Conservation (phyloP, 2,113 vertebrate genomes). For the Cacatua alba region DNA sequence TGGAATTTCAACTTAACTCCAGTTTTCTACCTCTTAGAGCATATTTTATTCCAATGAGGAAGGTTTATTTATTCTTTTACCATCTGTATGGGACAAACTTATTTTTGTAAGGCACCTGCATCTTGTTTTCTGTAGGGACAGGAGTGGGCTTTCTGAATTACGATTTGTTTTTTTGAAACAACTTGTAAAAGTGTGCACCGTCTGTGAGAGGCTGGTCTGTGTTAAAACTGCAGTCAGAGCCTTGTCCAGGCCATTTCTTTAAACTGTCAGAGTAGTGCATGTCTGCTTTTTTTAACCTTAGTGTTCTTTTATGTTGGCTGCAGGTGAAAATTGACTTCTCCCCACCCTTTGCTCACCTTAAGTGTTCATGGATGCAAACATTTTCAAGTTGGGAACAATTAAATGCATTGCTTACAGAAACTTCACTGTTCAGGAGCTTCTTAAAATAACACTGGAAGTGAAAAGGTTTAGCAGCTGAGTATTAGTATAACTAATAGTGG, state of each 20-base stretch:
- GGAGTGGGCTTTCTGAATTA: background rate
- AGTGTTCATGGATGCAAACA: background rate
- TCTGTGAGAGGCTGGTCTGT: background rate
- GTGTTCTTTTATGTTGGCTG: fast-evolving
- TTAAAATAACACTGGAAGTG: background rate
- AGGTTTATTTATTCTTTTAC: background rate
- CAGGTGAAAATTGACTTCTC: background rate
- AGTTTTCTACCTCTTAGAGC: background rate
- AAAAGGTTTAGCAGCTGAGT: background rate
- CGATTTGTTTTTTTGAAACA: background rate
- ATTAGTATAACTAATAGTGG: background rate
- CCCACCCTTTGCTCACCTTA: background rate
- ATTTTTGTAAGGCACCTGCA: background rate
- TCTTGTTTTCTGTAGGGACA: background rate
- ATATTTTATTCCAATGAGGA: background rate
- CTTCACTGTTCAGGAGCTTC: background rate
- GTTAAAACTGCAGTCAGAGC: background rate
- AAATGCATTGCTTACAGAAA: background rate
- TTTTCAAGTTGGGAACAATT: background rate
- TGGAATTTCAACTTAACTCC: background rate
- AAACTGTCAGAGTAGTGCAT: background rate
- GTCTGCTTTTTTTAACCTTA: background rate
- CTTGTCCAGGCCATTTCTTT: background rate
- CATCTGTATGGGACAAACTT: background rate
- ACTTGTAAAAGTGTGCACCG: background rate